Percentiles rank a stretch among this genome's conserved stretches.
Conservation (phyloP, 2,888 invertebrate species). For the Chloromyia formosa region DNA sequence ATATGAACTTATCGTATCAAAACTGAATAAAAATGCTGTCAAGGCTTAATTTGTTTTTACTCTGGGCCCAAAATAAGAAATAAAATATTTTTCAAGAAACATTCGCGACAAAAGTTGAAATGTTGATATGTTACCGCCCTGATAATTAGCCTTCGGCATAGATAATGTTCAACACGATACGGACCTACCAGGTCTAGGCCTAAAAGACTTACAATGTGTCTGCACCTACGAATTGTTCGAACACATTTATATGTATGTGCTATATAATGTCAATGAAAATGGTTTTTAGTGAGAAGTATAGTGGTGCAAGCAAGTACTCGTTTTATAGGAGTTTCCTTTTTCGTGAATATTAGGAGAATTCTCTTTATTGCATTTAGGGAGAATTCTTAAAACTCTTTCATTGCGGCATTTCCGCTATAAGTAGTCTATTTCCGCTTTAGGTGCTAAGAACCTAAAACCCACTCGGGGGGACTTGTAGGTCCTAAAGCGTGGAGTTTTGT, state of each 20-base stretch:
- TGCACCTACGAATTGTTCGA: slow-evolving; percentile 28
- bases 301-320: slow-evolving; percentile 8
- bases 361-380: too few species aligned
- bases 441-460: too few species aligned
- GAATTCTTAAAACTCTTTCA: too few species aligned
- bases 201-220: slow-evolving; percentile 22
- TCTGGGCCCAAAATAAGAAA: background rate
- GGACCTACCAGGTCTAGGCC: slow-evolving; percentile 6
- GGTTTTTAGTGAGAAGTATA: background rate
- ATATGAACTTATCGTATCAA: background rate
- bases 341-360: too few species aligned
- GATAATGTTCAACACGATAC: slow-evolving; percentile 9
- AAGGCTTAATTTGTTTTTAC: slow-evolving; percentile 22
- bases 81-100: background rate
- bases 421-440: too few species aligned
- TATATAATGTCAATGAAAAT: background rate
- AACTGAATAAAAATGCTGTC: slow-evolving; percentile 8
- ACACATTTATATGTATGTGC: too few species aligned
- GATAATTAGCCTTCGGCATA: slow-evolving; percentile 39
- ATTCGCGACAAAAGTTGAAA: slow-evolving; percentile 13
- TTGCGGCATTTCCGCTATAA: too few species aligned
- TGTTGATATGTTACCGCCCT: slow-evolving; percentile 40
- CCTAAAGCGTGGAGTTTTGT: too few species aligned
- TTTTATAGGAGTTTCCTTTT: background rate
- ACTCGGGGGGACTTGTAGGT: too few species aligned